Evolutionary conservation across 2,113 vertebrate species (phyloP), one percentile per base, ranked within the genome.

Genomic region (Tringa solitaria): DNA sequence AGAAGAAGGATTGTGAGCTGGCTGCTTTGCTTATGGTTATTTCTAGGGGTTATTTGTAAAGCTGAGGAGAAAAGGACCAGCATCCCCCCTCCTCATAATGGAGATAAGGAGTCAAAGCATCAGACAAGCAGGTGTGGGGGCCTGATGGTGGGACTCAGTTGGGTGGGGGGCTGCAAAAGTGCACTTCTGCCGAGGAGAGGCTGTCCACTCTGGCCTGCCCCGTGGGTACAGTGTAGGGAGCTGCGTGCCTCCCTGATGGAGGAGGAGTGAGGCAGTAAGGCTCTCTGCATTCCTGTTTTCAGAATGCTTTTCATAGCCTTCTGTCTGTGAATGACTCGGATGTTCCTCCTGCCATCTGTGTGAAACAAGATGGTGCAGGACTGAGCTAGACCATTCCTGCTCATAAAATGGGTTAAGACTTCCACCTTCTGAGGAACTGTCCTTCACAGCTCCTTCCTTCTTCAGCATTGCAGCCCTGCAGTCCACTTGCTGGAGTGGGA

Each of bases 301-400:
- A 48, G 74, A 87, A 82, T 73, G 64, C 51, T 92, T 79, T 89
- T 84, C 41, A 39, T 46, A 89, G 50, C 54, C 41, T 74, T 87
- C 61, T 94, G 27, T 67, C 57, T 83, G n/a, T 67, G 67, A 89
- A 28, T 53, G 51, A 43, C 63, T 92, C 0, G 13, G 91, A 89
- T 43, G 61, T 97, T 95, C 77, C 79, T 95, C 76, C 78, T 96
- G 89, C 93, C 92, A 87, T 96, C 89, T 95, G 73, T 61, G 70
- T 89, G 94, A 94, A 95, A 95, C 96, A 96, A 84, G 90, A 95
- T 77, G 68, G 68, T 90, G 78, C 65, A 85, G 78, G 72, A 82
- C 87, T 57, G 89, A 95, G 94, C 79, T 88, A 94, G 69, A 60
- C 89, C 16, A 5, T 96, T 97, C 84, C 68, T 12, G 39, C 95